phyloP scores from a whole-genome alignment of 2,113 vertebrate genomes.

The Pluvialis apricaria region DNA sequence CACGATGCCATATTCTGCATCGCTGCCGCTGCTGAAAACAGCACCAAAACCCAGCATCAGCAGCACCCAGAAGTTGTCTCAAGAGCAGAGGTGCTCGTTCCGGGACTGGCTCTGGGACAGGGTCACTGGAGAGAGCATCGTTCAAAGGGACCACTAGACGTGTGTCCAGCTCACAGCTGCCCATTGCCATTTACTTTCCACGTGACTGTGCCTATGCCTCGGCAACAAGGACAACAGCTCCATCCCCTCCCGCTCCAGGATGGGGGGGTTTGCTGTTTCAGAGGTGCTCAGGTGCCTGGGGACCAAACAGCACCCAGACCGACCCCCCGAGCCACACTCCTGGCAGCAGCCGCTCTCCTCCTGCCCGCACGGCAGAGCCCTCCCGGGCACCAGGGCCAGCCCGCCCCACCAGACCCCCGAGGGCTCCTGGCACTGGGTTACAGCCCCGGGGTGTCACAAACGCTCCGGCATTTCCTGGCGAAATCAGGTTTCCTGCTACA shows the following conservation, averaged over 20 bases:
- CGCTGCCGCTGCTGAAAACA: rapidly evolving
- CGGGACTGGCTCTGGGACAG: neutral
- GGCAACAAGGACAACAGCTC: neutral
- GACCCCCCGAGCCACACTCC: neutral
- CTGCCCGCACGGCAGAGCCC: neutral
- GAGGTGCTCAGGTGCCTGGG: neutral
- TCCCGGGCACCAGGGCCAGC: neutral
- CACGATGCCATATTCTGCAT: neutral
- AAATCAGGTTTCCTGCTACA: neutral
- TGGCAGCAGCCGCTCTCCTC: neutral
- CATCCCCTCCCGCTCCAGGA: neutral
- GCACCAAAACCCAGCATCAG: neutral
- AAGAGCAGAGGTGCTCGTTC: neutral
- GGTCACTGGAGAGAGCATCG: neutral
- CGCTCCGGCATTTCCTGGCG: neutral
- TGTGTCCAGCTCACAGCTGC: neutral
- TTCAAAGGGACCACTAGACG: neutral
- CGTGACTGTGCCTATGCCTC: too few relatives aligned
- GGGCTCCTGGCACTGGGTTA: neutral
- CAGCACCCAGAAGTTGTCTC: neutral
- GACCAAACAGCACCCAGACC: neutral
- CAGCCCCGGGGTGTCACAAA: rapidly evolving
- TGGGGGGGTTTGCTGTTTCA: neutral
- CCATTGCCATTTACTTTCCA: neutral
- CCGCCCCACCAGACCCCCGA: neutral